These are phyloP conservation scores for Orthosia gothica DNA, from an alignment of 2,888 invertebrate species.

Conservation along the genomic window DNA sequence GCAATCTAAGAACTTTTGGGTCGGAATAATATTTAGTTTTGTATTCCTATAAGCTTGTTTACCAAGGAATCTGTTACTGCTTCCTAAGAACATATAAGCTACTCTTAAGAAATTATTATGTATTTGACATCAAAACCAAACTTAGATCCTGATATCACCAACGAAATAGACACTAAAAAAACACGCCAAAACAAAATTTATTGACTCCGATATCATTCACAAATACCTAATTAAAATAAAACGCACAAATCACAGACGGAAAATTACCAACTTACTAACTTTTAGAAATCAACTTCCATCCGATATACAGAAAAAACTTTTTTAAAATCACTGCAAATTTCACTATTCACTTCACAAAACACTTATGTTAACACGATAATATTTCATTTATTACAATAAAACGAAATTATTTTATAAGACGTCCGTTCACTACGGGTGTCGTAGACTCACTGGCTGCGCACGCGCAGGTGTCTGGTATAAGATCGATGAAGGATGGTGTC, in stretches of 20 bases:
- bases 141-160: neutral
- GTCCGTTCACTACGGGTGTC: constrained; percentile 53
- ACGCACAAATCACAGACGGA: constrained; percentile 14
- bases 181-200: constrained; percentile 1
- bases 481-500: constrained; percentile 80
- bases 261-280: constrained; percentile 46
- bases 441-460: constrained; percentile 76
- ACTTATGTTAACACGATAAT: constrained; percentile 28
- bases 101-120: neutral
- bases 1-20: no score
- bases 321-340: constrained; percentile 2
- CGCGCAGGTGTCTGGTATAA: constrained; percentile 79
- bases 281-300: neutral
- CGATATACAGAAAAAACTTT: constrained; percentile 36
- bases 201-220: constrained; percentile 14
- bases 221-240: constrained; percentile 15
- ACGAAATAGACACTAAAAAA: neutral
- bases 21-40: neutral
- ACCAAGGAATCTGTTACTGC: neutral
- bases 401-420: constrained; percentile 30
- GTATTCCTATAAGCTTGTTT: neutral
- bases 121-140: neutral
- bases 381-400: neutral
- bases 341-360: constrained; percentile 22
- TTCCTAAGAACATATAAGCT: no score